A percentile compares a stretch with the other conserved stretches of the same genome.
These are phyloP conservation scores for Gallinago stenura DNA, from an alignment of 2,797 vertebrate genomes.

Conservation along the genomic window DNA sequence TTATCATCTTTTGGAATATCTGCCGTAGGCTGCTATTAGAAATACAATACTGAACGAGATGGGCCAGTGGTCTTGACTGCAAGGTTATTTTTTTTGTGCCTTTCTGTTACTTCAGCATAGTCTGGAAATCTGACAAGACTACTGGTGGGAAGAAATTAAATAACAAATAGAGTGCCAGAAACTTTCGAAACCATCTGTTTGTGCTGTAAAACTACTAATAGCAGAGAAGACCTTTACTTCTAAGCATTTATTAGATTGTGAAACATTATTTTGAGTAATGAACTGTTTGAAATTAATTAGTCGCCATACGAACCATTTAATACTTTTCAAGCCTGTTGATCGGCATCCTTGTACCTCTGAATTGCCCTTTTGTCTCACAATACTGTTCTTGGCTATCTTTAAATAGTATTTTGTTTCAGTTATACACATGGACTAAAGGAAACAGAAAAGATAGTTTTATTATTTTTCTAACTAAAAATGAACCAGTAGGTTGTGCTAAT, in stretches of 20 bases:
- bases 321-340: background rate
- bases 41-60: background rate
- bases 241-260: background rate
- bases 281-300: background rate
- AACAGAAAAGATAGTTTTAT: background rate
- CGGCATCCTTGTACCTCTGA: background rate
- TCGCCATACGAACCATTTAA: background rate
- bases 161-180: background rate
- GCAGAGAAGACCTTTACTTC: background rate
- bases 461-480: background rate
- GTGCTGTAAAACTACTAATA: background rate
- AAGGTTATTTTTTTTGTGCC: background rate
- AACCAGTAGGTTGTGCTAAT: background rate
- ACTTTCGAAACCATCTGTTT: conserved; percentile 4
- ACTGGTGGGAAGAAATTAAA: background rate
- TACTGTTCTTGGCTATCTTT: background rate
- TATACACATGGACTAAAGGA: background rate
- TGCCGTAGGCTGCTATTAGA: background rate
- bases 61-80: background rate
- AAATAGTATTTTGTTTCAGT: background rate
- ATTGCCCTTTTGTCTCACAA: background rate
- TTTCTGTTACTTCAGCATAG: background rate
- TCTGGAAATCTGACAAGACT: conserved; percentile 10
- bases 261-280: background rate
- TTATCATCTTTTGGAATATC: background rate